Conservation (phyloP, 1,140 invertebrate species). For the Anastrepha ludens region DNA sequence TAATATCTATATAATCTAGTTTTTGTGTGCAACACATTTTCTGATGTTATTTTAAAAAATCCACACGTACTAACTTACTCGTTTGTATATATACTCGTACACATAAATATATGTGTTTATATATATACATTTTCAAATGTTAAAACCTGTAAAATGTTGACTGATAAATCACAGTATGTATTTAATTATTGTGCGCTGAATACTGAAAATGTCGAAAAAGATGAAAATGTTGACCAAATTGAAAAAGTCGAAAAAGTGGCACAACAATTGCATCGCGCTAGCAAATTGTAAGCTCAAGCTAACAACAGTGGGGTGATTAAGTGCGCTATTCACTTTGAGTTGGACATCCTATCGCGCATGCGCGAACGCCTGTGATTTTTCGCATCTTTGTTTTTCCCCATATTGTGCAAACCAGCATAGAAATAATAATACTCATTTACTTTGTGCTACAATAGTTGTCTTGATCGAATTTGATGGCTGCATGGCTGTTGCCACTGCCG, state of each 20-base stretch:
- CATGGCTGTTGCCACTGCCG: background rate
- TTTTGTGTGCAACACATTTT: slow-evolving; percentile 17
- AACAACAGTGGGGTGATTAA: too few relatives aligned
- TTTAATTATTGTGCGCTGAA: slow-evolving; percentile 16
- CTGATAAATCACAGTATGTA: slow-evolving; percentile 37
- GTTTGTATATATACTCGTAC: background rate
- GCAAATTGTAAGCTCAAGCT: background rate
- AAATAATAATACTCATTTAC: too few relatives aligned
- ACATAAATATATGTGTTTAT: background rate
- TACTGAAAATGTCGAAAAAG: slow-evolving; percentile 41
- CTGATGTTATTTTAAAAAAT: slow-evolving; percentile 30
- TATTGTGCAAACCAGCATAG: too few relatives aligned
- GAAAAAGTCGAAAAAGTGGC: background rate
- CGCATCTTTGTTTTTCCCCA: background rate
- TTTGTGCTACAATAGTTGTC: background rate
- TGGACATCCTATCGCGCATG: slow-evolving; percentile 34
- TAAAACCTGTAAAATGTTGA: background rate
- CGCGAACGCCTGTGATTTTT: slow-evolving; percentile 45
- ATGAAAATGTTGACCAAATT: background rate
- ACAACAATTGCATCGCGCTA: background rate
- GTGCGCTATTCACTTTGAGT: background rate
- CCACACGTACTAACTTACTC: background rate
- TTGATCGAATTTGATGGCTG: background rate
- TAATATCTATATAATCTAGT: slow-evolving; percentile 46
- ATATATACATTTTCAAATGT: slow-evolving; percentile 12